These are phyloP conservation scores for Meloidogyne chitwoodi DNA, from an alignment of 1,140 invertebrate species.

Conservation along the genomic window DNA sequence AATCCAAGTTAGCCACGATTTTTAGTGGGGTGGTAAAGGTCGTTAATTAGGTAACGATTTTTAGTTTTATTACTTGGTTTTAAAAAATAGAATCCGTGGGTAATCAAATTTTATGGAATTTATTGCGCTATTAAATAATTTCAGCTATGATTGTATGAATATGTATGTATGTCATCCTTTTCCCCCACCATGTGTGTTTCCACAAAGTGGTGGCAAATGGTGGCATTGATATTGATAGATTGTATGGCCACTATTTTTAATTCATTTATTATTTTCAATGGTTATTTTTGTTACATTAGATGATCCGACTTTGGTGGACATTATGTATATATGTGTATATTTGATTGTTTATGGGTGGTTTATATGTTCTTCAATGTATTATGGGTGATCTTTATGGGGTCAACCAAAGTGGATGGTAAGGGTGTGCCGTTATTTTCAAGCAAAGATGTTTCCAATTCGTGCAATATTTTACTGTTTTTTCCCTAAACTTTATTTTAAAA, in stretches of 20 bases:
- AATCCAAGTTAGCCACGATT: no score
- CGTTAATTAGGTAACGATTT: not conserved
- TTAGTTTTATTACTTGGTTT: not conserved
- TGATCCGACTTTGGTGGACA: not conserved
- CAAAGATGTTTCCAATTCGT: not conserved
- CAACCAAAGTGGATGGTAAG: not conserved
- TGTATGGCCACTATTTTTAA: not conserved
- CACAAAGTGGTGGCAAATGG: not conserved
- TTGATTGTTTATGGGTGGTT: not conserved
- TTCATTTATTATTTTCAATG: not conserved
- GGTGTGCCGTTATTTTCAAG: not conserved
- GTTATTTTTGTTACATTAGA: not conserved
- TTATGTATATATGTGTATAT: not conserved
- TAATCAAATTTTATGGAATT: not conserved
- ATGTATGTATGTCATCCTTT: not conserved
- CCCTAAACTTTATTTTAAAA: not conserved
- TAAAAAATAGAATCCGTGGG: no score
- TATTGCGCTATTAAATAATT: not conserved
- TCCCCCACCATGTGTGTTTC: not conserved
- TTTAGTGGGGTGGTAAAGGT: no score
- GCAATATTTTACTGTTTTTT: not conserved
- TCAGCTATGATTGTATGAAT: not conserved
- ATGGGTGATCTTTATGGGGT: not conserved
- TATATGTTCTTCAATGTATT: not conserved
- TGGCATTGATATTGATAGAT: not conserved